A percentile compares a stretch with the other conserved stretches of the same genome.
Conservation (phyloP, 2,113 vertebrate genomes). For the Amblyopsis rosae region DNA sequence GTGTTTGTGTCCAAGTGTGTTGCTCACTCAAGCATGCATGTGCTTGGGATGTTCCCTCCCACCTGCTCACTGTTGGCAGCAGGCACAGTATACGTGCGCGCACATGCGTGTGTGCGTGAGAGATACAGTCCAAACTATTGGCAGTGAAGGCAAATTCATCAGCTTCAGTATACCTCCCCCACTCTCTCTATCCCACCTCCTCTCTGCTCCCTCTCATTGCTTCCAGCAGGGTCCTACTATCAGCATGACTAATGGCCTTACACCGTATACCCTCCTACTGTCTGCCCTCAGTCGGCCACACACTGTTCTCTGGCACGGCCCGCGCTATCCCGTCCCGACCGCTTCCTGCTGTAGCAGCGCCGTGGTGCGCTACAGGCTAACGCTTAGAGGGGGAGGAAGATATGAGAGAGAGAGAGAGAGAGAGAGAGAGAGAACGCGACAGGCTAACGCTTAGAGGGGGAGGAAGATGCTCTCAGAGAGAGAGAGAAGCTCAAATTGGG, state of each 20-base stretch:
- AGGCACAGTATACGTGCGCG: background rate
- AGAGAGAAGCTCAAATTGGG: background rate
- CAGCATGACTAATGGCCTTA: conserved; percentile 14
- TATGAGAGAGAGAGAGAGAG: background rate
- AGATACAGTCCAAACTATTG: background rate
- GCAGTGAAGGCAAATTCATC: conserved; percentile 6
- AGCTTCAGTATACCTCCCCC: background rate
- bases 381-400: conserved; percentile 24
- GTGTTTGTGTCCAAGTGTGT: no score
- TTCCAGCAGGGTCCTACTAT: background rate
- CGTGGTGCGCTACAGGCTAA: conserved; percentile 20
- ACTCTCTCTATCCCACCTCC: background rate
- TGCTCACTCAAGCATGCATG: background rate
- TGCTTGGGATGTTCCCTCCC: background rate
- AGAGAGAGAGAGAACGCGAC: no score
- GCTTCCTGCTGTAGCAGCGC: background rate
- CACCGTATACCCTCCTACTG: background rate
- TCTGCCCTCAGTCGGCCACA: background rate
- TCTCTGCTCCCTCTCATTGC: background rate
- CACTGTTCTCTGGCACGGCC: background rate
- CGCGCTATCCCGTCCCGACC: background rate
- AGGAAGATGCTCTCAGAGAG: background rate
- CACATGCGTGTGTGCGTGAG: background rate
- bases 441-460: no score
- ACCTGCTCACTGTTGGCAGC: background rate